Evolutionary conservation across 2,888 invertebrate species (phyloP), one percentile per base, ranked within the genome.

Genomic region (Eilema griseolum): DNA sequence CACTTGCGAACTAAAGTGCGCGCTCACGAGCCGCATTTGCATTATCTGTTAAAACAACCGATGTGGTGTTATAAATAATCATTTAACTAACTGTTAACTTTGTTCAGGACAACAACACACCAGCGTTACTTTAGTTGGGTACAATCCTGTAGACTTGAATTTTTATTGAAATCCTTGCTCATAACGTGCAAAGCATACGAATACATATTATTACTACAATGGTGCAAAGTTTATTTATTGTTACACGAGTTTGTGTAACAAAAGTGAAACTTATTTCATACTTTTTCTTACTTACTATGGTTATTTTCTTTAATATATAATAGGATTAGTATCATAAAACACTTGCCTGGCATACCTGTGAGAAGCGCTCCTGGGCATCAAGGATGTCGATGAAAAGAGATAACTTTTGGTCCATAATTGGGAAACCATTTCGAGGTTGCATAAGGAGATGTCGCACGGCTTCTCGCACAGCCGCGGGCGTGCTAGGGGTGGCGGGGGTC

Each of bases 341-440:
- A 72, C 72, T 72, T 72, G 72, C 72, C 72, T 72, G 72, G 66
- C 83, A 82, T 87, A 98, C 98, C 97, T 98, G 97, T 87, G 97
- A 97, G 88, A 98, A 97, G 88, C 96, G 96, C 89, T 97, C 97
- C 95, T 98, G 98, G 69, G 97, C 97, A 89, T 97, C 97, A 90
- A 98, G 96, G 84, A 98, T 98, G 87, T 98, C 98, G 89, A 98
- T 97, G 93, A 98, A 97, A 65, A 98, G 96, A 61, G 97, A 96
- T 87, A 98, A 96, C 89, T 97, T 97, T 93, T 97, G 97, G 87
- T 97, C 97, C 93, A 97, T 96, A 88, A 97, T 97, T 84, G 97
- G 97, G 92, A 97, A 97, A 28, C 97, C 97, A 87, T 97, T 97
- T 73, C 97, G 94, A 20, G 97, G 97, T 89, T 97, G 97, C 82